phyloP scores from a whole-genome alignment of 2,797 vertebrate species.

The Mormyrops boulengeri region DNA sequence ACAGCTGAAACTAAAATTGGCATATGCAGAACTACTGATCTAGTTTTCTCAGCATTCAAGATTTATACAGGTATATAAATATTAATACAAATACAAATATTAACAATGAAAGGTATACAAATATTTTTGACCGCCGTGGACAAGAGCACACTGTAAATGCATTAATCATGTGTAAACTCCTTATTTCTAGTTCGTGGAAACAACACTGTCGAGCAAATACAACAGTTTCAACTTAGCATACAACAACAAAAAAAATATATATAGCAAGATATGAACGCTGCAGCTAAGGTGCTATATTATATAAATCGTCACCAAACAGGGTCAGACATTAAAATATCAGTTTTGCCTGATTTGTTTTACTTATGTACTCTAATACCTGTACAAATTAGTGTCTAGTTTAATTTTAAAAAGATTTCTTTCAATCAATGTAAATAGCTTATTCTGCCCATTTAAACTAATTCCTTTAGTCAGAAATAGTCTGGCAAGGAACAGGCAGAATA shows the following conservation, averaged over 20 bases:
- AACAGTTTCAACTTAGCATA: neutral
- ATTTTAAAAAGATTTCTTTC: neutral
- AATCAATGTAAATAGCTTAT: neutral
- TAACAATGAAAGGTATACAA: neutral
- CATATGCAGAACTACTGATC: neutral
- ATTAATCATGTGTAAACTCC: neutral
- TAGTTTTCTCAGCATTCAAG: neutral
- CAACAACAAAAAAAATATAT: too few relatives aligned
- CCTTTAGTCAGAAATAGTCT: neutral
- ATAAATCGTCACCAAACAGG: neutral
- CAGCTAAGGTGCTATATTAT: neutral
- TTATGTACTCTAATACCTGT: neutral
- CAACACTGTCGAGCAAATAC: neutral
- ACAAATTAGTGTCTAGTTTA: neutral
- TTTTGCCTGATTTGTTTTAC: neutral
- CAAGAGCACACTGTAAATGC: neutral
- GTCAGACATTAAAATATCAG: neutral
- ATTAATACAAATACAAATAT: neutral
- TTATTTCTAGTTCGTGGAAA: neutral
- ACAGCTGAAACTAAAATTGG: neutral
- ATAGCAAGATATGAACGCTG: neutral
- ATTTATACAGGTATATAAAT: neutral
- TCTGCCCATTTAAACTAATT: conserved; percentile 10
- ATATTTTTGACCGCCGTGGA: neutral
- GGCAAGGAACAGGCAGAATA: neutral